phyloP scores from a whole-genome alignment of 2,113 vertebrate genomes.

The Bungarus multicinctus region DNA sequence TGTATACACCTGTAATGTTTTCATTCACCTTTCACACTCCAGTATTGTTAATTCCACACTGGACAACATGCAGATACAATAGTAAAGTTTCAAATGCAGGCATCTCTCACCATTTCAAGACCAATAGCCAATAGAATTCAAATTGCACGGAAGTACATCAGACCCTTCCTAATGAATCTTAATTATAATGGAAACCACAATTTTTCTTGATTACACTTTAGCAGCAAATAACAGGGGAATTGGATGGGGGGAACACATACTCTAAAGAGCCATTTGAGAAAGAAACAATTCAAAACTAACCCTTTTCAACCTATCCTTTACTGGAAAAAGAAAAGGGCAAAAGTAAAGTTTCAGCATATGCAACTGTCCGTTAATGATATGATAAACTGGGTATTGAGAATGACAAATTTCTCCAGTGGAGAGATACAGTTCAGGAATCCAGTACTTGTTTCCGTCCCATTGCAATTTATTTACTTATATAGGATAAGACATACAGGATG shows the following conservation, averaged over 20 bases:
- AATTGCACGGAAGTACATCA: not conserved
- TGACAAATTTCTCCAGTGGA: not conserved
- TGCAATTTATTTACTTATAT: constrained; percentile 4
- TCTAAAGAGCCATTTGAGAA: not conserved
- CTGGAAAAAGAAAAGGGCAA: constrained; percentile 22
- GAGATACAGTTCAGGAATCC: constrained; percentile 24
- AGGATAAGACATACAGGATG: not conserved
- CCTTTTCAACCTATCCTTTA: not conserved
- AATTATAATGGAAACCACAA: not conserved
- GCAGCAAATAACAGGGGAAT: not conserved
- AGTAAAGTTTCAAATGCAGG: not conserved
- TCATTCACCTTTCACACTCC: not conserved
- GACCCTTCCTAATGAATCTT: not conserved
- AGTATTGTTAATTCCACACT: not conserved
- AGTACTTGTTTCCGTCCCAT: not conserved
- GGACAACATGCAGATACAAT: not conserved
- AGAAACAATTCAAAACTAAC: not conserved
- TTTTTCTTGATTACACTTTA: constrained; percentile 5
- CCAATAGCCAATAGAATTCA: not conserved
- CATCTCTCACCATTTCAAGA: not conserved
- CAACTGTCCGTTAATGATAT: not conserved
- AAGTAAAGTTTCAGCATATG: not conserved
- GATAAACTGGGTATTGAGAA: not conserved
- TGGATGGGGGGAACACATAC: not conserved
- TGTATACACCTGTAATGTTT: not conserved